Evolutionary conservation across 2,797 vertebrate species (phyloP), one percentile per base, ranked within the genome.

Genomic region (Smutsia temminckii): DNA sequence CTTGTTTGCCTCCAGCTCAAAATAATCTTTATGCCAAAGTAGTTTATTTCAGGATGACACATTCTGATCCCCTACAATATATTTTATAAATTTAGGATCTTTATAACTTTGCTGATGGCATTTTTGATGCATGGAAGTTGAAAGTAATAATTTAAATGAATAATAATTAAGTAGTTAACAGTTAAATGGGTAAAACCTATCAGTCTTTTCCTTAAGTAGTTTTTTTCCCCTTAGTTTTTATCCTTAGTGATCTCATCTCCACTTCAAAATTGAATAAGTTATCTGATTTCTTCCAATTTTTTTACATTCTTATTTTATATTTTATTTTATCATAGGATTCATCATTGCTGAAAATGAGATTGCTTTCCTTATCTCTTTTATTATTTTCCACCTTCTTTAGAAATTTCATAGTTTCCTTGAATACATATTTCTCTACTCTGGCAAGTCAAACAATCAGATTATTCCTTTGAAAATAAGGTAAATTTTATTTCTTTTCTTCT

Each of bases 321-420:
- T 68, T 78, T 61, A 27, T 68, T 84, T 92, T 59, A 37, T 49
- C 59, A 69, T 66, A 42, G 80, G 23, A 37, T 75, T 95, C 32
- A 72, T 86, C 49, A 34, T 57, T 63, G 32, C 32, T 75, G 23
- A 87, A 89, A 81, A 64, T 59, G 75, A 81, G 46, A 25, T 71
- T 40, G 11, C 81, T 92, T 95, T 68, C 37, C 32, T 89, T 55
- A 42, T 17, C 0, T 84, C 20, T 25, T 80, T 69, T 61, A 46
- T 85, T 86, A 51, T 95, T 94, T 89, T 63, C 40, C 27, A 42
- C 71, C 83, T 80, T 81, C 49, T 84, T 92, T n/a, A 79, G 86
- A 91, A 80, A 78, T 91, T 81, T 72, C 49, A 71, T 86, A 42
- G 25, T 95, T 87, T 95, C 37, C 23, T 95, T 61, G 17, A 46